Percentiles rank a stretch among this genome's conserved stretches.
Evolutionary conservation across 2,888 invertebrate species (phyloP).

Genomic region (Epirrita christyi): DNA sequence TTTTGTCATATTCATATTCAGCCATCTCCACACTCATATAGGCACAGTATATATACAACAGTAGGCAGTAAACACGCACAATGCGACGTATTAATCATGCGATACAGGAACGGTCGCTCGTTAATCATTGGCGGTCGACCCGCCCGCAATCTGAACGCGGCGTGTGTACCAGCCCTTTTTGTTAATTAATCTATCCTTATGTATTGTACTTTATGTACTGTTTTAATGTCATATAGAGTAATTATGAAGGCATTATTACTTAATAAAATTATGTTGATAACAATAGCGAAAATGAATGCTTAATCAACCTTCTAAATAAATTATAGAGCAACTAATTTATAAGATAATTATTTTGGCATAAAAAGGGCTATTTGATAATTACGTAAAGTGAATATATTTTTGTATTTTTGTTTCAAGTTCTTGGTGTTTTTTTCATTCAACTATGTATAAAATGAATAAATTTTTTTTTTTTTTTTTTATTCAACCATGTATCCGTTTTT

Average conservation of each 20-base stretch:
- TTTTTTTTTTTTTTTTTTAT: too few species aligned
- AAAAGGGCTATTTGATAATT: too few species aligned
- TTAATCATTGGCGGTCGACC: slow-evolving; percentile 77
- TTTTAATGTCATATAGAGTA: background rate
- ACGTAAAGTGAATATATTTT: too few species aligned
- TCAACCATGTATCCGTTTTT: too few species aligned
- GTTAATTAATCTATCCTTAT: slow-evolving; percentile 76
- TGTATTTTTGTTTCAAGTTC: too few species aligned
- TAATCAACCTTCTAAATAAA: too few species aligned
- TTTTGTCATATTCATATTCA: slow-evolving; percentile 12
- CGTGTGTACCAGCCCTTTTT: slow-evolving; percentile 71
- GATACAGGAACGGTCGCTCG: slow-evolving; percentile 72
- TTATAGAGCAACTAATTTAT: too few species aligned
- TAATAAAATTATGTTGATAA: too few species aligned
- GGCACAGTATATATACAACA: slow-evolving; percentile 21
- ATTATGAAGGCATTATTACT: background rate
- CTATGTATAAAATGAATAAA: too few species aligned
- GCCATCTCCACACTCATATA: background rate
- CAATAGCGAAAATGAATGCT: too few species aligned
- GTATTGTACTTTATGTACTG: slow-evolving; percentile 25
- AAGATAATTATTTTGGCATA: too few species aligned
- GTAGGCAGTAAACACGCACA: slow-evolving; percentile 50
- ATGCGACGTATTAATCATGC: slow-evolving; percentile 80
- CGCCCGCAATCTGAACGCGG: slow-evolving; percentile 69
- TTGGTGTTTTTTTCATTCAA: too few species aligned